Evolutionary conservation across 2,888 invertebrate species (phyloP), one percentile per base, ranked within the genome.

Genomic region (Trichogramma dendrolimi): DNA sequence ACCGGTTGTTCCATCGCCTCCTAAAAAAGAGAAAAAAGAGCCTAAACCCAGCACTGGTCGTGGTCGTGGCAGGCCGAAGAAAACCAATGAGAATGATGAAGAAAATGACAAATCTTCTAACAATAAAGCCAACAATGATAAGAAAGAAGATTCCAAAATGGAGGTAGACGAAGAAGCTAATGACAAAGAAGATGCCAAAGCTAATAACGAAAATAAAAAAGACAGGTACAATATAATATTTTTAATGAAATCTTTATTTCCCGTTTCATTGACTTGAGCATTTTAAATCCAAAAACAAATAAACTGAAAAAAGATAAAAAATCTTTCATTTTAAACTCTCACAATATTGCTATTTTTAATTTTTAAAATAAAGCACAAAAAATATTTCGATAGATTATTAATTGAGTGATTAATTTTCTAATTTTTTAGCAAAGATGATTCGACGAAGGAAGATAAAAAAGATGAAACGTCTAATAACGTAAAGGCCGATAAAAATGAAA

Each of bases 1-100:
- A 4, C 80, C 84, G n/a, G 81, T 83, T 6, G 82, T 82, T 27
- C 83, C 83, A 2, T 73, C 77, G 8, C 84, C 84, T 6, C 79
- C 81, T 0, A 83, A 83, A 68, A 82, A 82, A 67, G 83, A 83
- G 67, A 79, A 79, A 60, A 75, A 75, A 42, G 77, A 79, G 10
- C 68, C 76, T 42, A 77, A 74, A 62, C 58, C 61, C 8, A 74
- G 79, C 5, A 75, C 77, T 41, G 79, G 79, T 49, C 78, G 78
- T 42, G 78, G 78, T 43, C 75, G 78, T 60, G 78, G 78, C 44
- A 76, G 78, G 63, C 78, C 78, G 3, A 79, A 79, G 64, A 72
- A 78, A 58, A 76, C 75, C 38, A 77, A 77, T 58, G 71, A 71
- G 38, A 76, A 73, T 55, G 77, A 78, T 42, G 73, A 75, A 38